Evolutionary conservation across 2,888 invertebrate genomes (phyloP).

Genomic region (Germaria angustata): DNA sequence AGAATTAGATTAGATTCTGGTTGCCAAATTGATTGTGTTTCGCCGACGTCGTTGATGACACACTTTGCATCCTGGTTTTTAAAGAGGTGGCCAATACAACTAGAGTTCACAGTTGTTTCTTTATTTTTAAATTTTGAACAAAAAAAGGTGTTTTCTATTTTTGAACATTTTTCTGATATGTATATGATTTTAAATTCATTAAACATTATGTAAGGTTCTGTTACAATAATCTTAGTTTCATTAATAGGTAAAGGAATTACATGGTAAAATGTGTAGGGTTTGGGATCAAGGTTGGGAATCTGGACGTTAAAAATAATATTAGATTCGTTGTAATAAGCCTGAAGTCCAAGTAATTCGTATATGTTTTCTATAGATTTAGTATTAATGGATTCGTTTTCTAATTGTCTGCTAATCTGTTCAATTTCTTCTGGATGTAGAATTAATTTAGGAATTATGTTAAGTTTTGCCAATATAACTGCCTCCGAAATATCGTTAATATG

Average conservation of each 20-base stretch:
- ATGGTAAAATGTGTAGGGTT: constrained; percentile 42
- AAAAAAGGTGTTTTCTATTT: constrained; percentile 25
- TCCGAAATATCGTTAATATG: constrained; percentile 45
- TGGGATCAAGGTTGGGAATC: no score
- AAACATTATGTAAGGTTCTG: no score
- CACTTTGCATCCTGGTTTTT: constrained; percentile 5
- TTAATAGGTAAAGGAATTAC: constrained; percentile 53
- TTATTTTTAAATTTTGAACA: constrained; percentile 16
- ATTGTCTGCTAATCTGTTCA: constrained; percentile 35
- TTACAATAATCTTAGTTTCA: no score
- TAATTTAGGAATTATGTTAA: constrained; percentile 64
- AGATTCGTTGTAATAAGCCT: no score
- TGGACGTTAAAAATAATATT: no score
- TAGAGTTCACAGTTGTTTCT: constrained; percentile 13
- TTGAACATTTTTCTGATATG: constrained; percentile 1
- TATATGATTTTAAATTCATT: constrained; percentile 29
- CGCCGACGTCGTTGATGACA: constrained; percentile 1
- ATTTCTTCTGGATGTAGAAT: no score
- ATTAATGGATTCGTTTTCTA: constrained; percentile 41
- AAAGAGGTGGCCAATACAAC: constrained; percentile 23
- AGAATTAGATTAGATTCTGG: constrained; percentile 18
- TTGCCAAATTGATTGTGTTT: constrained; percentile 10
- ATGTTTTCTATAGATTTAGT: constrained; percentile 53
- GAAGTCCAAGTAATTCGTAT: no score
- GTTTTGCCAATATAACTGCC: constrained; percentile 53